Base-by-base conservation (phyloP, 2,888 invertebrate genomes). In the Plebejus argus region DNA sequence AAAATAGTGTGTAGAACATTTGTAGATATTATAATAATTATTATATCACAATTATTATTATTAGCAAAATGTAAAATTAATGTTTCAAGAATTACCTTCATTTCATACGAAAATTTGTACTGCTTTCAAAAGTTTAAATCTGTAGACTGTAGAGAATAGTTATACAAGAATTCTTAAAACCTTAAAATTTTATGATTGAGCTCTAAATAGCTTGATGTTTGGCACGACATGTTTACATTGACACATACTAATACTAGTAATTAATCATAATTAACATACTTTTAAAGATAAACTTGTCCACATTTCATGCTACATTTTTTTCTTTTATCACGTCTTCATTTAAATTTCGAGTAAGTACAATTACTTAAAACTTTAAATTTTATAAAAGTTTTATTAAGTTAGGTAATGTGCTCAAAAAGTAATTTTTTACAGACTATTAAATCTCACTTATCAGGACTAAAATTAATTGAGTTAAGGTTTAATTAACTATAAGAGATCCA, bases 401-500 rank as follows among this genome's bases (percentile, higher is more conserved):
- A 78, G 81, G 82, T 80, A 83, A 81, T 83, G 84, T 85, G 83
- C 84, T 85, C 85, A 85, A 84, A 88, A 86, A 78, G 35, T 53
- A 58, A 23, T 71, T 53, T 70, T 49, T 33, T 77, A 77, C 56
- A 70, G 71, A 71, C 71, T 77, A 78, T 33, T 66, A 80, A 79
- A 80, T 89, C 89, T 88, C 88, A 88, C 89, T 91, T 83, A 86
- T 87, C 88, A 88, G 79, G 82, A 86, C 86, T 89, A 90, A 89
- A 88, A 88, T 86, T 88, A 78, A 77, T 79, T 79, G 76, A 80
- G 76, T 79, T 76, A 79, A 79, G 84, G 84, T 82, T 83, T 85
- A 85, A 88, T 88, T 88, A 90, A 89, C 89, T 91, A 89, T 86
- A 85, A 84, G 92, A 92, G 92, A 93, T 93, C 93, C 88, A 85